Evolutionary conservation across 2,113 vertebrate genomes (phyloP).

Genomic region (Bufo bufo): DNA sequence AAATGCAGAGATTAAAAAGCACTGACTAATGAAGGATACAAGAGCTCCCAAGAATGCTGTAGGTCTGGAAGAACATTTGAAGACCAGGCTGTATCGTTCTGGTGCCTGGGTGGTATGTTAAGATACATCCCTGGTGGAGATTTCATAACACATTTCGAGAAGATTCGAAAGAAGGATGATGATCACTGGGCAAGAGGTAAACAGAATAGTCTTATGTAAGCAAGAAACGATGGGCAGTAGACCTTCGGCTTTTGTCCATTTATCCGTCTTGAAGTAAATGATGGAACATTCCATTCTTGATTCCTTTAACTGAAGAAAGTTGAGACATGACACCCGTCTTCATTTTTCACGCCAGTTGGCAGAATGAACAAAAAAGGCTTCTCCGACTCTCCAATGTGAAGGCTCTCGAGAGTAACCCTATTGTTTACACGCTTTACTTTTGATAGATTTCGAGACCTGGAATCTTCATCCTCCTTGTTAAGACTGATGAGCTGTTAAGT

Average conservation of each 20-base stretch:
- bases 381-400: slow-evolving; percentile 22
- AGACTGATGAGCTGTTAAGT: slow-evolving; percentile 46
- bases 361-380: background rate
- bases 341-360: slow-evolving; percentile 45
- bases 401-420: slow-evolving; percentile 20
- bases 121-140: slow-evolving; percentile 26
- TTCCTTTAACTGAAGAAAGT: slow-evolving; percentile 19
- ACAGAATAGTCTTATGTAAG: slow-evolving; percentile 50
- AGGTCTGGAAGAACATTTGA: slow-evolving; percentile 22
- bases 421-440: slow-evolving; percentile 28
- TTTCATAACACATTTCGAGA: slow-evolving; percentile 30
- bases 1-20: slow-evolving; percentile 43
- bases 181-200: slow-evolving; percentile 47
- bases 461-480: slow-evolving; percentile 23
- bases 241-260: slow-evolving; percentile 25
- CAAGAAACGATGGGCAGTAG: slow-evolving; percentile 12
- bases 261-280: slow-evolving; percentile 35
- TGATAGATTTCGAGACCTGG: background rate
- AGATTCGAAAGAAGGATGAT: slow-evolving; percentile 36
- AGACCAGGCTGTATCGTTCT: background rate
- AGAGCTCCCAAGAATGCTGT: slow-evolving; percentile 1
- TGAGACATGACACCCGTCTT: slow-evolving; percentile 36
- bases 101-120: slow-evolving; percentile 49
- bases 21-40: slow-evolving; percentile 21
- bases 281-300: slow-evolving; percentile 51